Evolutionary conservation across 2,113 vertebrate genomes (phyloP).

Genomic region (Mionectes macconnelli): DNA sequence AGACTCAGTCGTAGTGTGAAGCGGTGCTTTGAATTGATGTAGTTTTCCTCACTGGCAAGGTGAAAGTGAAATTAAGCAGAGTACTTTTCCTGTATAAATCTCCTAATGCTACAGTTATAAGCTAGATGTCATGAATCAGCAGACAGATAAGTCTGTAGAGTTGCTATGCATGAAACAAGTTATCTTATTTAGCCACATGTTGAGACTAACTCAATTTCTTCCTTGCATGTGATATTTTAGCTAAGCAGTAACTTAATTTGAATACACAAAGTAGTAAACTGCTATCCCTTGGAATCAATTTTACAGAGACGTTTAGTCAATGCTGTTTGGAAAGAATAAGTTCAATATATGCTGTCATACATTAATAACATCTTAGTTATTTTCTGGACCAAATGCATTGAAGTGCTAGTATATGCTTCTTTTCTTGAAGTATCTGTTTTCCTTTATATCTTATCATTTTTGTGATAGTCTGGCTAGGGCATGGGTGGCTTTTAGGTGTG

Average conservation of each 20-base stretch:
- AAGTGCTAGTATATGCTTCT: not conserved
- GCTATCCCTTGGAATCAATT: conserved; percentile 19
- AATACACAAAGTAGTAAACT: conserved; percentile 51
- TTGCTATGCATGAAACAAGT: not conserved
- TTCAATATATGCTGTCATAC: conserved; percentile 15
- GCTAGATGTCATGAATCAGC: not conserved
- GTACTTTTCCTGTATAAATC: not conserved
- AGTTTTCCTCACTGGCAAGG: not conserved
- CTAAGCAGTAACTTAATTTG: conserved; percentile 41
- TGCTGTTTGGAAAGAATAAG: conserved; percentile 24
- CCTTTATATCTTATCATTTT: not conserved
- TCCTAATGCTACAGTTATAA: not conserved
- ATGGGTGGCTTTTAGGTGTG: conserved; percentile 9
- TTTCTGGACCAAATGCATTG: not conserved
- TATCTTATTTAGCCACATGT: conserved; percentile 7
- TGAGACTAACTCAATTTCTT: conserved; percentile 7
- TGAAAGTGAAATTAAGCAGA: not conserved
- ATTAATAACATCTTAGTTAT: not conserved
- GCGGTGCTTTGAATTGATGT: not conserved
- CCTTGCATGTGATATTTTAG: conserved; percentile 4
- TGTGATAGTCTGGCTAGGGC: not conserved
- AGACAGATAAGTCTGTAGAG: not conserved
- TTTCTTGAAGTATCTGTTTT: not conserved
- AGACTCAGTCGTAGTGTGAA: not conserved
- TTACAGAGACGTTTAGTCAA: conserved; percentile 23